Base-by-base conservation (phyloP, 2,888 invertebrate genomes). In the Campoplex nolae region DNA sequence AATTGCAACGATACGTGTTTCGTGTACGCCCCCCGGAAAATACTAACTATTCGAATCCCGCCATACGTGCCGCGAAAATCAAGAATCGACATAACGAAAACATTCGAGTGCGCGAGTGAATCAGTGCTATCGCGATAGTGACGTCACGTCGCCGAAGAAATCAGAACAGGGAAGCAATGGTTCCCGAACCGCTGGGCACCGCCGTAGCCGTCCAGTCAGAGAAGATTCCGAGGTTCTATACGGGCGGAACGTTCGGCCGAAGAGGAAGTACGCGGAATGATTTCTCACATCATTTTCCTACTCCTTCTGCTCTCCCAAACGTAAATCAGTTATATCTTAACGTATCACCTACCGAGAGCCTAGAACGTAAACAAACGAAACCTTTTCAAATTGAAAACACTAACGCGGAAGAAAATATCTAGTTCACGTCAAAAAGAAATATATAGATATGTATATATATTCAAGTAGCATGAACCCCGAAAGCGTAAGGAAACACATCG, bases 111-210 rank as follows among this genome's bases (percentile, higher is more conserved):
- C 74, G 74, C 13, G 35, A 35, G 74, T 74, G 74, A 74, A 74
- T 28, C 56, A 58, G 74, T 74, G 74, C 54, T 74, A 74, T 58
- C 13, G 48, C 42, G 74, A 56, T 58, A 74, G 74, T 74, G 42
- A 74, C 74, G 42, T 58, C 74, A 74, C 74, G 23, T 8, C 38
- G 51, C 74, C 42, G 0, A 23, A 42, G 11, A 6, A n/a, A 38
- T 48, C 4, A 28, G 45, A 71, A 6, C 38, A 38, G 38, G 0
- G 0, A 38, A 6, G 38, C 38, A 38, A 38, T 1, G 6, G 38
- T 4, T 38, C 7, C 48, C 2, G 54, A 35, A 73, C 13, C 54
- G 23, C 13, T 38, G 54, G n/a, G 35, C 54, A 54, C 9, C n/a
- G 13, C 11, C n/a, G 73, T 51, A 48, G 18, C 18, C 70, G 32